These are phyloP conservation scores for Coronaproctus castanopsis DNA, from an alignment of 2,888 invertebrate genomes.

Conservation along the genomic window DNA sequence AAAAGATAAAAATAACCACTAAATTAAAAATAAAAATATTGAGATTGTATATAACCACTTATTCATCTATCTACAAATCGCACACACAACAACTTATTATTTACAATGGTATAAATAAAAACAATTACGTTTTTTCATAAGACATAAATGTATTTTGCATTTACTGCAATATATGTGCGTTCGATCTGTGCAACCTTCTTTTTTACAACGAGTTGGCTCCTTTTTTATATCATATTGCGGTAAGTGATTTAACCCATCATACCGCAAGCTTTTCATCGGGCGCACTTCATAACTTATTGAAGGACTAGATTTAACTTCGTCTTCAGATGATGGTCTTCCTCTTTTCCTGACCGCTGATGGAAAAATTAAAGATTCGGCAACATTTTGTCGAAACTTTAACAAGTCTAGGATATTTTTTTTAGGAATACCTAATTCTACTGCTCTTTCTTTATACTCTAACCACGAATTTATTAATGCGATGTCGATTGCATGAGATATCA, in stretches of 20 bases:
- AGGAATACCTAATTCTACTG: neutral
- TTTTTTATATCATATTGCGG: neutral
- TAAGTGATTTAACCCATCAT: neutral
- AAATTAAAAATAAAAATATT: too few relatives aligned
- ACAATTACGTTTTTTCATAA: neutral
- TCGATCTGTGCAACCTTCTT: neutral
- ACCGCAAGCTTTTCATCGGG: too few relatives aligned
- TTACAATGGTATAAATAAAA: too few relatives aligned
- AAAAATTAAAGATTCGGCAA: neutral
- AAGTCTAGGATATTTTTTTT: neutral
- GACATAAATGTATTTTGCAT: neutral
- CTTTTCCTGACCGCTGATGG: neutral
- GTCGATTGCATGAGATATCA: too few relatives aligned
- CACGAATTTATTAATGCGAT: too few relatives aligned
- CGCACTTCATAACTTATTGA: too few relatives aligned
- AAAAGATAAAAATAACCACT: too few relatives aligned
- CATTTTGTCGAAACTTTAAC: neutral
- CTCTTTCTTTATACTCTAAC: too few relatives aligned
- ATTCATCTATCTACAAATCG: too few relatives aligned
- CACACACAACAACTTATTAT: too few relatives aligned
- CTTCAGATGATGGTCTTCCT: neutral
- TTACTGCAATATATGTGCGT: neutral
- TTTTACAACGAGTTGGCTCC: neutral
- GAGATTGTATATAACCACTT: too few relatives aligned
- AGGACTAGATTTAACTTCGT: too few relatives aligned